Base-by-base conservation (phyloP, 2,888 invertebrate species). In the Blera fallax region DNA sequence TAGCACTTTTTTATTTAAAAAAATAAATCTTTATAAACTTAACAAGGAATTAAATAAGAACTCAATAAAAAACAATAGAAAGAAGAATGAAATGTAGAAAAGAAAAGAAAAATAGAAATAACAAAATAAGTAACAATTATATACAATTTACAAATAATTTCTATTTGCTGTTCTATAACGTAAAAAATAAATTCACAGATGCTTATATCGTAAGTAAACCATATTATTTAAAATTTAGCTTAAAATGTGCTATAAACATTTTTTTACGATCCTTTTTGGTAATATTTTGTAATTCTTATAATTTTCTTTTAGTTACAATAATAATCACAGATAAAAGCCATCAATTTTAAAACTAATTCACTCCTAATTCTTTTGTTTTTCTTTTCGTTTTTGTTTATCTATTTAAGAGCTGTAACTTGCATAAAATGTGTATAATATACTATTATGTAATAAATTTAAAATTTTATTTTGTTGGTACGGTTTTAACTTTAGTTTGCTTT, bases 261-360 rank as follows among this genome's bases (percentile, higher is more conserved):
- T 69, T 73, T 80, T 48, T 54, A 76, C 81, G 45, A 78, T 73
- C 54, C 54, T 16, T 37, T 79, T 74, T 50, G 72, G 56, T 81
- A 77, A 72, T 70, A 40, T 74, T 69, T 64, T 48, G 29, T 84
- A 65, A 56, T 48, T 21, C 21, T 18, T 56, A 52, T 40, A 48
- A 43, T 52, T 69, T 58, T 58, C 29, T 60, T 80, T 85, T 65
- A 67, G 78, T 76, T 84, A 40, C 40, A 40, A 60, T 87, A 87
- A 88, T 87, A 88, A 89, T 89, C 89, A 89, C 89, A 89, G 89
- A 89, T 89, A 88, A 87, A 89, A 88, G 88, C 88, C 88, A 88
- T 89, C 84, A 79, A 82, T 87, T 87, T 82, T 76, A 74, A 72
- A 77, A 87, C 77, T 77, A 87, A 81, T 79, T 72, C 81, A 82